phyloP scores from a whole-genome alignment of 1,140 invertebrate genomes.

The Bombus polaris region DNA sequence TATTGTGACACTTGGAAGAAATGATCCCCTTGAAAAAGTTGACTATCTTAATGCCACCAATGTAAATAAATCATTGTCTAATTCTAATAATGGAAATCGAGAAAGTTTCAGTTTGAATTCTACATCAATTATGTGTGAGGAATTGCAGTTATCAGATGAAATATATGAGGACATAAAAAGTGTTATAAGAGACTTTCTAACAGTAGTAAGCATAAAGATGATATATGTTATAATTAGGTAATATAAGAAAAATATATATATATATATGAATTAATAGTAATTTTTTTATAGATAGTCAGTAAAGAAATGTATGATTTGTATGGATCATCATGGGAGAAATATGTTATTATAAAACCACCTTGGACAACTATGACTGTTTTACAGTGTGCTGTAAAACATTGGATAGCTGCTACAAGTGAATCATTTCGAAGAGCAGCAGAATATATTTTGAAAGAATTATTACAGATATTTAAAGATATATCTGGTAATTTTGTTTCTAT shows the following conservation, averaged over 20 bases:
- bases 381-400: constrained; percentile 79
- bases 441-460: constrained; percentile 65
- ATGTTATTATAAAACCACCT: constrained; percentile 77
- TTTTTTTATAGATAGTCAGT: constrained; percentile 72
- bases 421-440: constrained; percentile 70
- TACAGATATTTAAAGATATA: constrained; percentile 56
- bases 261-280: constrained; percentile 6
- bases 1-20: constrained; percentile 68
- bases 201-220: constrained; percentile 60
- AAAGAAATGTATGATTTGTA: constrained; percentile 76
- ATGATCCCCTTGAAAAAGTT: constrained; percentile 75
- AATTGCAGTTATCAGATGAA: constrained; percentile 70
- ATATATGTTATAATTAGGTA: background rate
- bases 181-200: constrained; percentile 68
- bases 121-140: constrained; percentile 39
- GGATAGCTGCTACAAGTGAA: constrained; percentile 77
- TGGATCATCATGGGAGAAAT: constrained; percentile 73
- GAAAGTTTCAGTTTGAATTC: constrained; percentile 4
- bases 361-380: constrained; percentile 73
- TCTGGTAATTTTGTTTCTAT: constrained; percentile 52
- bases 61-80: constrained; percentile 22
- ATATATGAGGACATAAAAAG: constrained; percentile 70
- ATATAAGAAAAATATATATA: background rate
- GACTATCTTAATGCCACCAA: constrained; percentile 62
- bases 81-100: constrained; percentile 15